Conservation (phyloP, 2,888 invertebrate species). For the Mimumesa dahlbomi region DNA sequence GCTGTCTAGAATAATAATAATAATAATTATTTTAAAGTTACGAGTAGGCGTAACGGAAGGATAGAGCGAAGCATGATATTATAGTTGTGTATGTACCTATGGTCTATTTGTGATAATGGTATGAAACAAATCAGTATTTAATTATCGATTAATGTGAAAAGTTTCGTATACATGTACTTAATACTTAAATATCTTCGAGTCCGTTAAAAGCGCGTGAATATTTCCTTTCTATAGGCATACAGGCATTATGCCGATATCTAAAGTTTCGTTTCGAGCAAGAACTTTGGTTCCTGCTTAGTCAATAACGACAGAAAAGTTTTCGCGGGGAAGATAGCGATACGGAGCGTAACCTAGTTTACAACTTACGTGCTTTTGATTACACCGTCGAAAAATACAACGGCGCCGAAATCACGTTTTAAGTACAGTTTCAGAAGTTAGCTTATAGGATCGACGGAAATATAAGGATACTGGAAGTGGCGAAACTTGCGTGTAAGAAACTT, state of each 20-base stretch:
- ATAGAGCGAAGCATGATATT: too few species aligned
- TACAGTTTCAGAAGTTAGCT: constrained; percentile 49
- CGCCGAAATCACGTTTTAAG: constrained; percentile 52
- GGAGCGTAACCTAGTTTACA: constrained; percentile 45
- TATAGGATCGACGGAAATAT: constrained; percentile 42
- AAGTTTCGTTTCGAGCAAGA: neutral
- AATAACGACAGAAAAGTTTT: constrained; percentile 30
- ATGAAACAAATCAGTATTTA: too few species aligned
- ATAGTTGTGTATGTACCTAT: too few species aligned
- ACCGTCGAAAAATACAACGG: constrained; percentile 39
- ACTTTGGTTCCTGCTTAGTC: constrained; percentile 8
- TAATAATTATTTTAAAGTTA: too few species aligned
- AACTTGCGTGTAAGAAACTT: constrained; percentile 51
- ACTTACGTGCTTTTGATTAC: constrained; percentile 48
- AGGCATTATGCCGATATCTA: constrained; percentile 33
- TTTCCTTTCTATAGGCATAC: too few species aligned
- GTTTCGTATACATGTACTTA: too few species aligned
- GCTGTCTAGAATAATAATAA: too few species aligned
- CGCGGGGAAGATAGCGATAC: constrained; percentile 5
- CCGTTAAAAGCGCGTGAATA: too few species aligned
- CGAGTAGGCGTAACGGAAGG: too few species aligned
- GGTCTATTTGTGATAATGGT: too few species aligned
- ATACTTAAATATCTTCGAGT: too few species aligned
- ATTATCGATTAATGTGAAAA: too few species aligned
- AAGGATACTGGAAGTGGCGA: constrained; percentile 36